These are phyloP conservation scores for Apocrypta bakeri DNA, from an alignment of 1,140 invertebrate species.

Conservation along the genomic window DNA sequence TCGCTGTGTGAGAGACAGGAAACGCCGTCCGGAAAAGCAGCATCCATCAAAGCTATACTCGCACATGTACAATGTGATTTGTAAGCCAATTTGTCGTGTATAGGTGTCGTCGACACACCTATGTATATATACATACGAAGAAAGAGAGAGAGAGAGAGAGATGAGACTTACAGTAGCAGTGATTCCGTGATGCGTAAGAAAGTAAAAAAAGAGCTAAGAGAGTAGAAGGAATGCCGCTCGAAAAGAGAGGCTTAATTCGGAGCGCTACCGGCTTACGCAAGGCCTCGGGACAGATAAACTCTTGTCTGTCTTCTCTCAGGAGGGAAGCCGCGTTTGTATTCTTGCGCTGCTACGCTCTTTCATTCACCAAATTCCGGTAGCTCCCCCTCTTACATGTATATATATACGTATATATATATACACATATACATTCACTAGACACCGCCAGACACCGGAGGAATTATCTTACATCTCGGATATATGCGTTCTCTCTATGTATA, in stretches of 20 bases:
- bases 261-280: constrained; percentile 70
- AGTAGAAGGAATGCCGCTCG: constrained; percentile 39
- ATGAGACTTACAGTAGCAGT: neutral
- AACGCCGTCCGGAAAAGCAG: neutral
- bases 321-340: constrained; percentile 40
- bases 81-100: neutral
- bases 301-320: constrained; percentile 5
- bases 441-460: constrained; percentile 28
- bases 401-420: too few species aligned
- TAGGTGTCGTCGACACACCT: neutral
- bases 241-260: constrained; percentile 64
- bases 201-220: constrained; percentile 30
- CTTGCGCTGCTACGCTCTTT: constrained; percentile 51
- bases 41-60: neutral
- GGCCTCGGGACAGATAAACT: constrained; percentile 50
- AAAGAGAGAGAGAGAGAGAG: constrained; percentile 40
- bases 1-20: neutral
- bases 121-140: neutral
- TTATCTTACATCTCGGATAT: constrained; percentile 44
- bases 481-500: neutral
- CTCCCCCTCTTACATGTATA: neutral
- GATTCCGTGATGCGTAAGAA: constrained; percentile 48
- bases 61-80: neutral
- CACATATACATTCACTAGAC: too few species aligned
- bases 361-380: constrained; percentile 55